Evolutionary conservation across 2,888 invertebrate genomes (phyloP), one percentile per base, ranked within the genome.

Genomic region (Pemphredon lugubris): DNA sequence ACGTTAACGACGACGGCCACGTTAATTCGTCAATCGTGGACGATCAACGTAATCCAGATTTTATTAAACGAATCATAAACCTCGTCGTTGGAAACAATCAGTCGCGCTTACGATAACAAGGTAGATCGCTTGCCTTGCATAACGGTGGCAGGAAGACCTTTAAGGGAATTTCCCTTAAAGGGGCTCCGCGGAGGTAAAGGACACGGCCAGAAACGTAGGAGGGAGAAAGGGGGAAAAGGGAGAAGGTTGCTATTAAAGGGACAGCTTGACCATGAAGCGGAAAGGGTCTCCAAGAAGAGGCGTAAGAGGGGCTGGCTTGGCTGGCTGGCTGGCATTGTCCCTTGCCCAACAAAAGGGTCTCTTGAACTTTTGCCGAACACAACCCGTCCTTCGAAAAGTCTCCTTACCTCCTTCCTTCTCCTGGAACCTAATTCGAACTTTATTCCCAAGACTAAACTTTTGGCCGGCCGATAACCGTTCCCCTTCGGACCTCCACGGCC

Each of bases 231-330:
- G 6, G 16, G 23, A 13, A 16, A 11, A 51, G 5, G 30, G 61
- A 61, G 48, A 58, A 26, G 51, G 53, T 39, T 51, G 51, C 73
- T 71, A 74, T 83, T 81, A 80, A 80, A 84, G 83, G 75, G 81
- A 83, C 82, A 79, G 79, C 82, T 84, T 82, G 84, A 85, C 84
- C 85, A 64, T 67, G 72, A 73, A 26, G 50, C 42, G 45, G 57
- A 55, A 70, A 77, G 67, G 73, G 73, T 63, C 57, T 48, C 44
- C 44, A 55, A 61, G 73, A 34, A 66, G 53, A 34, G 57, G n/a
- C n/a, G n/a, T n/a, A n/a, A n/a, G n/a, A n/a, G n/a, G n/a, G n/a
- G n/a, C n/a, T n/a, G n/a, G n/a, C n/a, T n/a, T n/a, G n/a, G n/a
- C n/a, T n/a, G n/a, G n/a, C n/a, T n/a, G n/a, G 53, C 55, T 57